Percentiles rank a stretch among this genome's conserved stretches.
phyloP scores from a whole-genome alignment of 2,797 vertebrate genomes.

The Sebastes iracundus region DNA sequence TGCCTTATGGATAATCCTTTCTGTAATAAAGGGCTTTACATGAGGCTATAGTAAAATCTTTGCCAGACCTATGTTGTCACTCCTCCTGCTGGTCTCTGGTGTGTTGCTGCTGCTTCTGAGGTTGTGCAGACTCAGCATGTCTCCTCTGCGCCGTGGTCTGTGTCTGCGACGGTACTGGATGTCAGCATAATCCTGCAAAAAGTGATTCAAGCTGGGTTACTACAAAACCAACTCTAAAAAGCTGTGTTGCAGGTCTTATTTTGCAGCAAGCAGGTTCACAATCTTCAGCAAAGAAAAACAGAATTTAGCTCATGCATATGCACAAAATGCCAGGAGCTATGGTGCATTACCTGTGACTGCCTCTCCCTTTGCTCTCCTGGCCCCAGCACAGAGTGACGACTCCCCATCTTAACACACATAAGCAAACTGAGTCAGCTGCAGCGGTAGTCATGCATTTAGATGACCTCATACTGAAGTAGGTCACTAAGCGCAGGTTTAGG shows the following conservation, averaged over 20 bases:
- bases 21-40: neutral
- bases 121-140: slow-evolving; percentile 89
- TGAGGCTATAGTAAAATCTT: neutral
- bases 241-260: neutral
- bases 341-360: slow-evolving; percentile 80
- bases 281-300: slow-evolving; percentile 1
- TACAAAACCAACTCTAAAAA: neutral
- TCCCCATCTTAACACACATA: slow-evolving; percentile 84
- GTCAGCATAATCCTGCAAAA: slow-evolving; percentile 95
- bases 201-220: slow-evolving; percentile 2
- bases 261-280: neutral
- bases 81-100: slow-evolving; percentile 89
- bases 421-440: slow-evolving; percentile 59
- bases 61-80: slow-evolving; percentile 87
- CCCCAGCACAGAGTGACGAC: slow-evolving; percentile 81
- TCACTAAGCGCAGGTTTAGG: slow-evolving; percentile 17
- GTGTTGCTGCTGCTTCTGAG: slow-evolving; percentile 90
- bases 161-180: slow-evolving; percentile 97
- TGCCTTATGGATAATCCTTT: neutral
- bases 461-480: slow-evolving; percentile 18
- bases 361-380: slow-evolving; percentile 80
- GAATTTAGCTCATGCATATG: slow-evolving; percentile 32
- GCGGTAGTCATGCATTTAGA: slow-evolving; percentile 32
- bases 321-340: neutral
- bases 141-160: slow-evolving; percentile 92